Evolutionary conservation across 2,888 invertebrate genomes (phyloP).

Genomic region (Macrosiphum euphorbiae): DNA sequence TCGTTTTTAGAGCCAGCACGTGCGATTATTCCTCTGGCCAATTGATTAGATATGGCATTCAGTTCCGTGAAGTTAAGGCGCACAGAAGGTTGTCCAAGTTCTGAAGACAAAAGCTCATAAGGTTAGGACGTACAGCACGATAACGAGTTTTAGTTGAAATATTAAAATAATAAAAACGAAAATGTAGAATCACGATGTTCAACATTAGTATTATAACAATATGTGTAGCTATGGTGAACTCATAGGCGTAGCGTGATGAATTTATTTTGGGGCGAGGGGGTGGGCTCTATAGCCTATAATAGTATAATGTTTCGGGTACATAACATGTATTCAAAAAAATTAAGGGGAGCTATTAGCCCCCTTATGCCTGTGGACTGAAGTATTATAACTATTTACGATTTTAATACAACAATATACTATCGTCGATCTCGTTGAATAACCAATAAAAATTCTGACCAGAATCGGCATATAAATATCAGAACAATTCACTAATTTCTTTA

Average conservation of each 20-base stretch:
- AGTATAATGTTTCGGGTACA: no score
- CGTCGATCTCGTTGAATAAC: neutral
- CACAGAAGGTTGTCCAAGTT: conserved; percentile 40
- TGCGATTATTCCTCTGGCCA: conserved; percentile 61
- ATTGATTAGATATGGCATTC: conserved; percentile 63
- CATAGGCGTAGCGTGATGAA: no score
- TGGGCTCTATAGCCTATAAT: neutral
- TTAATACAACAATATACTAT: neutral
- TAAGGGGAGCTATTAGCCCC: no score
- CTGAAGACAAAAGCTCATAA: neutral
- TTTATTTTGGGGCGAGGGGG: no score
- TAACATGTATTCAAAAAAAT: no score
- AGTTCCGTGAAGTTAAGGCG: conserved; percentile 60
- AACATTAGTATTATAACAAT: neutral
- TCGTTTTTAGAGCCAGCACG: conserved; percentile 71
- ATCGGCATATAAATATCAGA: neutral
- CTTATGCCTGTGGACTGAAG: no score
- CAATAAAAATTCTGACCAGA: neutral
- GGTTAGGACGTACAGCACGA: neutral
- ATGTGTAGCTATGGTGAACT: neutral
- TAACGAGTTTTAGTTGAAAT: neutral
- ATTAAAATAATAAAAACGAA: neutral
- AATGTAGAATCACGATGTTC: neutral
- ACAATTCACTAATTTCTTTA: neutral
- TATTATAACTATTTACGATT: neutral